Evolutionary conservation across 2,888 invertebrate genomes (phyloP).

Genomic region (Lithophane socia): DNA sequence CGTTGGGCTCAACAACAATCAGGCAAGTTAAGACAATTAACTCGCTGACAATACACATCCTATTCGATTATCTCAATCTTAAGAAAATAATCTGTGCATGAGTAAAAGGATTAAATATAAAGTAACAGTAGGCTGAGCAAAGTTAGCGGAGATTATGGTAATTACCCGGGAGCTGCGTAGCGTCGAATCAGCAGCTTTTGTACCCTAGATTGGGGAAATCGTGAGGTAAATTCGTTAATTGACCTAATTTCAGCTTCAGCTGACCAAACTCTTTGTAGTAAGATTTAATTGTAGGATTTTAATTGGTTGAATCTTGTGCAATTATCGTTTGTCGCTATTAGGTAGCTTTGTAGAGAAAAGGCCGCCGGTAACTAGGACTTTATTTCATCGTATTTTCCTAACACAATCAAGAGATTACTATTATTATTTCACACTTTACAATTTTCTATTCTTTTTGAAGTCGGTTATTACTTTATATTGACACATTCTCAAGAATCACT

Average conservation of each 20-base stretch:
- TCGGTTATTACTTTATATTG: background rate
- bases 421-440: background rate
- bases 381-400: constrained; percentile 20
- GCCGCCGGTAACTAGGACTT: constrained; percentile 31
- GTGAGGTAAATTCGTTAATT: constrained; percentile 62
- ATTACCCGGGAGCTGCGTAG: constrained; percentile 46
- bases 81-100: constrained; percentile 54
- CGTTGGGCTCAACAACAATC: constrained; percentile 26
- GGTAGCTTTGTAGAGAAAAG: constrained; percentile 19
- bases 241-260: constrained; percentile 62
- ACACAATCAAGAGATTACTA: constrained; percentile 25
- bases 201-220: constrained; percentile 27
- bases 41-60: constrained; percentile 16
- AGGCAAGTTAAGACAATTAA: constrained; percentile 29
- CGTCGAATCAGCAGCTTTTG: constrained; percentile 61
- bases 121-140: constrained; percentile 53
- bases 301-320: constrained; percentile 50
- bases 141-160: constrained; percentile 69
- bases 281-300: constrained; percentile 56
- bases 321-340: constrained; percentile 38
- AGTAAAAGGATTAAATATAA: constrained; percentile 59
- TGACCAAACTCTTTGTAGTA: constrained; percentile 64
- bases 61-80: constrained; percentile 35
- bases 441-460: background rate
- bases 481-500: background rate